These are phyloP conservation scores for Glossosoma conforme DNA, from an alignment of 1,140 invertebrate species.

Conservation along the genomic window DNA sequence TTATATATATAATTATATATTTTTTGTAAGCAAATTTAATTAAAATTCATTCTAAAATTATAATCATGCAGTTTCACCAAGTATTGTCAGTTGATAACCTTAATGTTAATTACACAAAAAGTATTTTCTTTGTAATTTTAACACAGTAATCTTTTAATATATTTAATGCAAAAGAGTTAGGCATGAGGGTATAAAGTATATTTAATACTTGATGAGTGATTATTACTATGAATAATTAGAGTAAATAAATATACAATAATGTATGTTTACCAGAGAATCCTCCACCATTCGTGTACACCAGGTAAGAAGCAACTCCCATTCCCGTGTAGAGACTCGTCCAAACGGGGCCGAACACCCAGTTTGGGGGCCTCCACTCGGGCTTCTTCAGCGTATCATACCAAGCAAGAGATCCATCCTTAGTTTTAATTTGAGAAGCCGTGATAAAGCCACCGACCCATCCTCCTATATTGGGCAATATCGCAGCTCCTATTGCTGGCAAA, in stretches of 20 bases:
- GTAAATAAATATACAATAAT: not conserved
- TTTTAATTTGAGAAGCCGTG: constrained; percentile 34
- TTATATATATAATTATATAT: too few relatives aligned
- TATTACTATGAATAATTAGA: too few relatives aligned
- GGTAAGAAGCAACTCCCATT: constrained; percentile 83
- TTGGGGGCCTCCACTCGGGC: constrained; percentile 76
- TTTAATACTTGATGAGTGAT: too few relatives aligned
- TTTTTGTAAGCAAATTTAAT: too few relatives aligned
- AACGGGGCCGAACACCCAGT: constrained; percentile 71
- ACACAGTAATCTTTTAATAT: too few relatives aligned
- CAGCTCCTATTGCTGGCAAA: constrained; percentile 39
- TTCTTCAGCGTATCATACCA: constrained; percentile 63
- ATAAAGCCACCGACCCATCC: constrained; percentile 42
- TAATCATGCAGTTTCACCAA: too few relatives aligned
- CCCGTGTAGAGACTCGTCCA: constrained; percentile 76
- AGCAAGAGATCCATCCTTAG: constrained; percentile 5
- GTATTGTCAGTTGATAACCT: too few relatives aligned
- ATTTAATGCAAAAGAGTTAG: too few relatives aligned
- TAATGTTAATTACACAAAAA: too few relatives aligned
- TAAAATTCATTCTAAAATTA: too few relatives aligned
- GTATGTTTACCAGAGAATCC: constrained; percentile 54
- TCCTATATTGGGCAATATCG: constrained; percentile 43
- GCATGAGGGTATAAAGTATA: too few relatives aligned
- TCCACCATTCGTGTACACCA: constrained; percentile 73
- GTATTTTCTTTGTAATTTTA: too few relatives aligned